These are phyloP conservation scores for Zygogramma bicolorata DNA, from an alignment of 2,888 invertebrate species.

Conservation along the genomic window DNA sequence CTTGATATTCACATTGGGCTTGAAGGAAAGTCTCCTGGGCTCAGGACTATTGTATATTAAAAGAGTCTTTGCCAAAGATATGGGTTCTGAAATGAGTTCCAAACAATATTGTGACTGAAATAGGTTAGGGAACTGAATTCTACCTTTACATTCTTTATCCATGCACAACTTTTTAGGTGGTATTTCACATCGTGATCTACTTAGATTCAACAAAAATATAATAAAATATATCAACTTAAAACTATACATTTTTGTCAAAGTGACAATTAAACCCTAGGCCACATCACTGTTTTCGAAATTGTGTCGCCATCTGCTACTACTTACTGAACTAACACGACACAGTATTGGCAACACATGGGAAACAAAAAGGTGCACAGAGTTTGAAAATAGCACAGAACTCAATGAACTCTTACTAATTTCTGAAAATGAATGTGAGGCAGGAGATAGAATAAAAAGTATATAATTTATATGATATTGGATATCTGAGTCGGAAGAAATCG, in stretches of 20 bases:
- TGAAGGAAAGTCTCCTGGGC: constrained; percentile 73
- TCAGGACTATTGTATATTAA: constrained; percentile 71
- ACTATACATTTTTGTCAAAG: constrained; percentile 63
- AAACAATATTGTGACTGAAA: background rate
- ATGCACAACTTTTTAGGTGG: constrained; percentile 80
- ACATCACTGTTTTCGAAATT: constrained; percentile 55
- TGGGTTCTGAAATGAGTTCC: constrained; percentile 61
- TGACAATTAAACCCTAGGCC: constrained; percentile 59
- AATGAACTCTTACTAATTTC: too few relatives aligned
- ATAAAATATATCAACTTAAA: constrained; percentile 62
- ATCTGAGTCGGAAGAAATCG: too few relatives aligned
- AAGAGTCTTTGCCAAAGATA: constrained; percentile 74
- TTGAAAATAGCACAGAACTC: too few relatives aligned
- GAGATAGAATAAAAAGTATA: too few relatives aligned
- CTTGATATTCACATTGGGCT: constrained; percentile 69
- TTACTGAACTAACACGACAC: too few relatives aligned
- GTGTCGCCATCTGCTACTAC: constrained; percentile 2
- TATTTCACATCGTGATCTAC: constrained; percentile 65
- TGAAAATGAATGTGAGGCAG: too few relatives aligned
- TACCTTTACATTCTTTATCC: constrained; percentile 79
- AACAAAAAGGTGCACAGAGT: too few relatives aligned
- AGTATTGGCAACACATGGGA: too few relatives aligned
- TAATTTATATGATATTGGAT: too few relatives aligned
- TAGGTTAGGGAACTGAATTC: constrained; percentile 44
- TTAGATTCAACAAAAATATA: constrained; percentile 61